Percentiles rank a stretch among this genome's conserved stretches.
These are phyloP conservation scores for Umimayanthus chanpuru DNA, from an alignment of 92 coral and sea anemone genomes.

Conservation along the genomic window DNA sequence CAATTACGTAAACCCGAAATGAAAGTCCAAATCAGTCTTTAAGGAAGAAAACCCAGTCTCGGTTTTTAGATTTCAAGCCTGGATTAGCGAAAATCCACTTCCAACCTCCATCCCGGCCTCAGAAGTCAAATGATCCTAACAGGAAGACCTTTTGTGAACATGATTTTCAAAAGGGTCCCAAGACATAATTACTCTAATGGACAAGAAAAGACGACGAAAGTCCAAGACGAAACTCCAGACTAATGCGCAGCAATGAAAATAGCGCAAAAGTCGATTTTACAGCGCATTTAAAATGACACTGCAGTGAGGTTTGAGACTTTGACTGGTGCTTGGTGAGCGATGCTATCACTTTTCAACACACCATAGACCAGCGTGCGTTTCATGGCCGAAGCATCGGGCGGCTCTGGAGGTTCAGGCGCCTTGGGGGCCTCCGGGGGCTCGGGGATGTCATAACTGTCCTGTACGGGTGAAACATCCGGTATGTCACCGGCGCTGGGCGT, in stretches of 20 bases:
- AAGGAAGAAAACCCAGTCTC: too few species aligned
- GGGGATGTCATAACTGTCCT: conserved; percentile 76
- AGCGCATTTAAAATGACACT: not conserved
- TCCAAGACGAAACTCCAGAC: not conserved
- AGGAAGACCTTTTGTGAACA: too few species aligned
- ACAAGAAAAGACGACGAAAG: too few species aligned
- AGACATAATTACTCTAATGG: too few species aligned
- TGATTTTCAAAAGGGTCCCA: too few species aligned
- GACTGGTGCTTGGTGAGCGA: not conserved
- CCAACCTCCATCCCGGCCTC: too few species aligned
- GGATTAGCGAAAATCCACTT: too few species aligned
- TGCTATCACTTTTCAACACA: conserved; percentile 24
- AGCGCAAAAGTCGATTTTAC: not conserved
- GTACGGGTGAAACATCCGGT: conserved; percentile 69
- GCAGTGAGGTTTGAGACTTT: not conserved
- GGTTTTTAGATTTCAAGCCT: too few species aligned
- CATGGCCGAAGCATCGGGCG: conserved; percentile 37
- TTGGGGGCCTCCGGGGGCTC: conserved; percentile 66
- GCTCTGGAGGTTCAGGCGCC: conserved; percentile 66
- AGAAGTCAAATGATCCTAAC: too few species aligned
- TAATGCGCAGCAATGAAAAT: not conserved
- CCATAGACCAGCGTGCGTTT: conserved; percentile 2
- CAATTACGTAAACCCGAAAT: too few species aligned
- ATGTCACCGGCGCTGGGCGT: conserved; percentile 71
- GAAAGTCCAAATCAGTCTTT: too few species aligned